Base-by-base conservation (phyloP, 1,140 invertebrate genomes). In the Branchinecta lindahli region DNA sequence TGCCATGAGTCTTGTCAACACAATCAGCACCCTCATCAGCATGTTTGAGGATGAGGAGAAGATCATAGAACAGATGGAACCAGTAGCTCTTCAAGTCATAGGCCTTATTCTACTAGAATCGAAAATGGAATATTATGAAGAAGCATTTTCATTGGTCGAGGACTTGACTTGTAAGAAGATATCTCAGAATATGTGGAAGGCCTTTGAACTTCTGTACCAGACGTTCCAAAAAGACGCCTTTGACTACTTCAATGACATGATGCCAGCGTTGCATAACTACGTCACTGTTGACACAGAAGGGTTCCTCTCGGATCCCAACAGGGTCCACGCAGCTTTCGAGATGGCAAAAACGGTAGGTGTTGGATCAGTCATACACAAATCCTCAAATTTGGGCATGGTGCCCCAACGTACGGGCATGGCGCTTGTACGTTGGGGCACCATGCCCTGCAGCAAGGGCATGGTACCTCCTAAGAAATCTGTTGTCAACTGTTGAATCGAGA, bases 191-290 rank as follows among this genome's bases (percentile, higher is more conserved):
- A 92, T 98, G 90, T 99, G 96, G 96, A 88, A 91, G 77, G 88
- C 98, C 65, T 86, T 97, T 72, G 90, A 94, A 77, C 82, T 95
- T 72, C 84, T 96, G 73, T 93, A 93, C 78, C 84, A 85, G 79
- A 82, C 95, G 70, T 96, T 97, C 76, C 87, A 94, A 79, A 92
- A 93, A 76, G 92, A 96, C 79, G 95, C 92, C 44, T 86, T 90
- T 70, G 94, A 98, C 78, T 98, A 96, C 81, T 99, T 99, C 77
- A 92, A 89, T 66, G 96, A 99, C 75, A 97, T 98, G 89, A 98
- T 98, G 94, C 94, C 96, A 46, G 89, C 92, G 3, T 82, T 99
- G 15, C 94, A 99, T 78, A 97, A 98, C 81, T 99, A 97, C 78
- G 87, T 99, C 44, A 96, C 93, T 3, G 89, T 97, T 9, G 95